Conservation (phyloP, 2,888 invertebrate species). For the Octonoba sinensis region DNA sequence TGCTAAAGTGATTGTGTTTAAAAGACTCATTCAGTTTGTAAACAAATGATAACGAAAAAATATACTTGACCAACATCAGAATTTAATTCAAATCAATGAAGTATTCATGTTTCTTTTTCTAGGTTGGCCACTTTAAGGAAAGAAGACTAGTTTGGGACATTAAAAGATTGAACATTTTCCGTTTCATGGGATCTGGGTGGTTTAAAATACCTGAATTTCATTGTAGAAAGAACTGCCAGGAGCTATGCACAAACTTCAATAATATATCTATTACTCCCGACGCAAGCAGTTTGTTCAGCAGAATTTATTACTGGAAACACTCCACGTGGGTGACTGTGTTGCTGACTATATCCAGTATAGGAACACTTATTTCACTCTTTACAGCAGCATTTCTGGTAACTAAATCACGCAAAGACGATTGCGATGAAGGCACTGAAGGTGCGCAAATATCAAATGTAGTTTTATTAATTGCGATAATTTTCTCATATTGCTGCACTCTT, state of each 20-base stretch:
- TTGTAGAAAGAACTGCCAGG: conserved; percentile 32
- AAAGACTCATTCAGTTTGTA: too few relatives aligned
- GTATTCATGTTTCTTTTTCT: neutral
- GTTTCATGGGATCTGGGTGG: conserved; percentile 52
- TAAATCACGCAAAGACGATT: conserved; percentile 77
- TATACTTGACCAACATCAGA: too few relatives aligned
- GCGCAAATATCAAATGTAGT: conserved; percentile 75
- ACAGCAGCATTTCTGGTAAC: conserved; percentile 78
- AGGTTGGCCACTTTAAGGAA: conserved; percentile 50
- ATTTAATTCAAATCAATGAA: too few relatives aligned
- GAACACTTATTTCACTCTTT: conserved; percentile 77
- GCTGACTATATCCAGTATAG: conserved; percentile 78
- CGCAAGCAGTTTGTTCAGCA: conserved; percentile 17
- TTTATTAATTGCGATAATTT: conserved; percentile 72
- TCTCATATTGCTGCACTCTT: conserved; percentile 72
- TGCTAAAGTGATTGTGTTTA: too few relatives aligned
- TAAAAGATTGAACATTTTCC: conserved; percentile 49
- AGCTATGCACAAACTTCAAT: conserved; percentile 39
- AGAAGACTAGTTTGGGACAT: conserved; percentile 30
- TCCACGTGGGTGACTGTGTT: conserved; percentile 77
- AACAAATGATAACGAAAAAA: too few relatives aligned
- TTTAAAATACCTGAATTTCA: conserved; percentile 60
- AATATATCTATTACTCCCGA: conserved; percentile 23
- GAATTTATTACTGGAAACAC: conserved; percentile 60
- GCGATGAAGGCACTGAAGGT: conserved; percentile 78